phyloP scores from a whole-genome alignment of 2,888 invertebrate genomes.

The Tholera decimalis region DNA sequence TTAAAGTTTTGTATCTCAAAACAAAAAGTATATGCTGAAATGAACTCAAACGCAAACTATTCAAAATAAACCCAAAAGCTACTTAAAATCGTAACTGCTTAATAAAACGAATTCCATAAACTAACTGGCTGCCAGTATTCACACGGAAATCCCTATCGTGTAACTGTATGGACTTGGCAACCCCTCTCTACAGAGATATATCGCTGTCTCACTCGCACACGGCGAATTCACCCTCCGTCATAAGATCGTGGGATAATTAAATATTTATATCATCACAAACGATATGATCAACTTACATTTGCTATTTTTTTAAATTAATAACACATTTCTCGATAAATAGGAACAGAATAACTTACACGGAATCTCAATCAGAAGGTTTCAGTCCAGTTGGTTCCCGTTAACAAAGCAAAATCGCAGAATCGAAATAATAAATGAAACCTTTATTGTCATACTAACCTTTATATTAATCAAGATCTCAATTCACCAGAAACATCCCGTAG shows the following conservation, averaged over 20 bases:
- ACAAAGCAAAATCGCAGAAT: constrained; percentile 3
- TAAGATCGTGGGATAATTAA: constrained; percentile 88
- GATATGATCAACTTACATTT: constrained; percentile 60
- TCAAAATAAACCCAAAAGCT: background rate
- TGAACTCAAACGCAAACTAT: constrained; percentile 1
- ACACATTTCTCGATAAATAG: background rate
- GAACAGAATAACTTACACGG: background rate
- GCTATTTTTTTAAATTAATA: constrained; percentile 23
- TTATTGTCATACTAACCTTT: constrained; percentile 73
- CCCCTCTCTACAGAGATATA: constrained; percentile 81
- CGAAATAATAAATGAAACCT: background rate
- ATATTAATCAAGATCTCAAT: constrained; percentile 79
- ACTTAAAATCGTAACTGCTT: background rate
- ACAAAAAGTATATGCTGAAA: constrained; percentile 12
- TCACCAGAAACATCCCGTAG: constrained; percentile 80
- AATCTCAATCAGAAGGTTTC: background rate
- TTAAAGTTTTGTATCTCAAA: constrained; percentile 2
- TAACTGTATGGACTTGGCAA: constrained; percentile 81
- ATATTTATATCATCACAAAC: constrained; percentile 86
- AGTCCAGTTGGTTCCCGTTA: background rate
- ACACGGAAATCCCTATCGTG: constrained; percentile 79
- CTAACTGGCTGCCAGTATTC: constrained; percentile 73
- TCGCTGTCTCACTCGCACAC: constrained; percentile 81
- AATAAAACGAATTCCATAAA: constrained; percentile 41
- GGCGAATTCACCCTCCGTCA: constrained; percentile 80